These are phyloP conservation scores for Coracias cyanogaster DNA, from an alignment of 2,797 vertebrate species.

Conservation along the genomic window DNA sequence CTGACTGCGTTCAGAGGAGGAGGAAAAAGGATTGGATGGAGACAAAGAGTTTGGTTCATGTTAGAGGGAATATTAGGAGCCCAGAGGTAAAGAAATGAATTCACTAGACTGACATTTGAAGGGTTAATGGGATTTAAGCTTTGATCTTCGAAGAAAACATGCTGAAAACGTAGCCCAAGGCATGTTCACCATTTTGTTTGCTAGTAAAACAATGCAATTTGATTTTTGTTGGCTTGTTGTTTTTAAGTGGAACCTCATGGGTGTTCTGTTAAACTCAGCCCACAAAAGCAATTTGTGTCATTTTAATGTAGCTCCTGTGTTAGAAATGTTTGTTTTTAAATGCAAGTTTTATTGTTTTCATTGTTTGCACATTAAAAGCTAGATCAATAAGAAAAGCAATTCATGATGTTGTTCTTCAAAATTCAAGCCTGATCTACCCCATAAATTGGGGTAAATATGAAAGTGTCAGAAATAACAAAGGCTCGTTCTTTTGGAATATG, in stretches of 20 bases:
- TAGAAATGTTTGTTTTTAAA: constrained; percentile 70
- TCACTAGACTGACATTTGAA: constrained; percentile 22
- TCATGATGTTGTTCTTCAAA: not conserved
- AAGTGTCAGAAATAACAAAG: not conserved
- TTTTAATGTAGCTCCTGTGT: constrained; percentile 63
- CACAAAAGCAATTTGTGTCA: constrained; percentile 73
- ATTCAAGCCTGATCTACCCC: constrained; percentile 29
- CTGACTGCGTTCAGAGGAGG: not conserved
- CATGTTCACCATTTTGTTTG: constrained; percentile 77
- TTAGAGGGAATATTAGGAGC: not conserved
- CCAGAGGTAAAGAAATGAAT: constrained; percentile 16
- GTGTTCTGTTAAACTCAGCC: constrained; percentile 73
- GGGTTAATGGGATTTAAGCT: constrained; percentile 65
- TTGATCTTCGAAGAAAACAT: constrained; percentile 73
- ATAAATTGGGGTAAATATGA: constrained; percentile 23
- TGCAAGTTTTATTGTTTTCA: constrained; percentile 69
- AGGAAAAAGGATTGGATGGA: not conserved
- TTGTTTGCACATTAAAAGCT: constrained; percentile 66
- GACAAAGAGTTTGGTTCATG: not conserved
- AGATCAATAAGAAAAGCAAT: constrained; percentile 55
- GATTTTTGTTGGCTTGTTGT: constrained; percentile 77
- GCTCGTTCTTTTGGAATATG: not conserved
- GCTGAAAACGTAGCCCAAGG: constrained; percentile 76
- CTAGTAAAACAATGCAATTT: constrained; percentile 80
- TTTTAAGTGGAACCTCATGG: constrained; percentile 81